A percentile compares a stretch with the other conserved stretches of the same genome.
phyloP scores from a whole-genome alignment of 2,888 invertebrate genomes.

The Plutella xylostella region DNA sequence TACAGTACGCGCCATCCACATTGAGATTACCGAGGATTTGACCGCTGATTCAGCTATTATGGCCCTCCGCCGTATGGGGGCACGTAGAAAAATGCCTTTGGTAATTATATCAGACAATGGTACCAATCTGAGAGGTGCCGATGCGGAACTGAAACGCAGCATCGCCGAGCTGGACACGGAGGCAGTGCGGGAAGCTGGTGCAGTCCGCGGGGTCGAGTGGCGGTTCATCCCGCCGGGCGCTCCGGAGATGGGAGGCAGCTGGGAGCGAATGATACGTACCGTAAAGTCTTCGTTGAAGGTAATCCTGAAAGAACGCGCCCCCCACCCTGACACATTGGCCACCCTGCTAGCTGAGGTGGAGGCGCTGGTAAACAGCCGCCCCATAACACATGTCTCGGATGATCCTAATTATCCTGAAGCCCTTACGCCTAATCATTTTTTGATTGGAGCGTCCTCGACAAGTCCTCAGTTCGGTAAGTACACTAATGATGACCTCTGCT shows the following conservation, averaged over 20 bases:
- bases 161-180: background rate
- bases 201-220: background rate
- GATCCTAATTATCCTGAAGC: constrained; percentile 17
- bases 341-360: background rate
- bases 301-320: background rate
- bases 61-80: background rate
- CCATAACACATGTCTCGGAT: background rate
- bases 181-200: background rate
- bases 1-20: background rate
- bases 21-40: background rate
- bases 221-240: background rate
- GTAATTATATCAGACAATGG: constrained; percentile 11
- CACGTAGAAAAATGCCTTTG: background rate
- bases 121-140: constrained; percentile 14
- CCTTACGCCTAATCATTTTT: constrained; percentile 24
- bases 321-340: background rate
- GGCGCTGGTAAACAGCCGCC: background rate
- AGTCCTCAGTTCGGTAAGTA: constrained; percentile 14
- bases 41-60: background rate
- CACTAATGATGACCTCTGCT: constrained; percentile 8
- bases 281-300: background rate
- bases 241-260: background rate
- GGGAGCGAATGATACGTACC: background rate
- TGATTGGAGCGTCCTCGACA: constrained; percentile 16
- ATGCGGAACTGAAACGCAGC: constrained; percentile 9